Base-by-base conservation (phyloP, 53 echinoderm and acorn worm species). In the Actinopyga echinites region DNA sequence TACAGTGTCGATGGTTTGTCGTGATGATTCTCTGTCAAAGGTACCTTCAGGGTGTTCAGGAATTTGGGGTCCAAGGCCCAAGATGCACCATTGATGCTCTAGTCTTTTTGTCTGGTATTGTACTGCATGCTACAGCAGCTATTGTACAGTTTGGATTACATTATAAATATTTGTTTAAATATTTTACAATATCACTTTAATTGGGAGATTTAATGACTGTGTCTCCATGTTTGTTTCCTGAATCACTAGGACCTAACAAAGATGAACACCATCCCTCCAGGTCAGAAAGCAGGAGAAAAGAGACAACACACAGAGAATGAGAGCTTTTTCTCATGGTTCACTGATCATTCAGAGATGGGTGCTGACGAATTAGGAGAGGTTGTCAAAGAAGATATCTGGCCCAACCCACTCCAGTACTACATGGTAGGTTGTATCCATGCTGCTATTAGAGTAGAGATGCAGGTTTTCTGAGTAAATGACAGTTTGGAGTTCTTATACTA, bases 301-400 rank as follows among this genome's bases (percentile, higher is more conserved):
- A 87, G 95, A 84, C 79, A 89, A 38, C 95, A 91, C 58, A 85
- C 92, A 28, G 97, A 97, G 82, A 94, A 89, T 28, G 97, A 97
- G 88, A 97, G 97, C 64, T 97, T 97, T 87, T 97, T 97, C 85
- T 97, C 94, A 35, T 97, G 97, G 97, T 97, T 97, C 86, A 94
- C 94, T 55, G 97, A 97, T 69, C 92, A 94, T 52, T 89, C 93
- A 53, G 97, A 97, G 52, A 92, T 94, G 31, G 97, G 97, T 31
- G 97, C 97, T 25, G 97, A 97, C 38, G 97, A 97, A 65, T 84
- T 97, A 36, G 97, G 97, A 15, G 97, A 97, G 79, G 97, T 97
- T 75, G 90, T 97, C 58, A 97, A 97, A 82, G 97, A 97, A 35
- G 97, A 97, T 79, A 94, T 97, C 82, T 97, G 97, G 97, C 97